Evolutionary conservation across 2,888 invertebrate species (phyloP).

Genomic region (Nezara viridula): DNA sequence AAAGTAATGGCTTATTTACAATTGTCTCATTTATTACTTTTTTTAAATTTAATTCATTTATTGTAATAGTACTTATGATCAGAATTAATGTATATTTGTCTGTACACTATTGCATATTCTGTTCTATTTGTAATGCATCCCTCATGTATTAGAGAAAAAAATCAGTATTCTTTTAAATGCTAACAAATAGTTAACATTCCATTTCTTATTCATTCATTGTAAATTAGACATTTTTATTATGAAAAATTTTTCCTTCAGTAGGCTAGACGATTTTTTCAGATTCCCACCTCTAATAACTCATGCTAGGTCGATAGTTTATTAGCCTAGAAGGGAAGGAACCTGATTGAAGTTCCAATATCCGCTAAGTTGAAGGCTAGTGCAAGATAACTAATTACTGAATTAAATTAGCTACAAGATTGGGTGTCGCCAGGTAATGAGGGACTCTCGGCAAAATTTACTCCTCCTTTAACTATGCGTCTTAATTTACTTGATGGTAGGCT

Average conservation of each 20-base stretch:
- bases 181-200: too few relatives aligned
- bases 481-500: background rate
- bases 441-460: background rate
- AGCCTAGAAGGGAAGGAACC: background rate
- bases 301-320: background rate
- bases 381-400: slow-evolving; percentile 33
- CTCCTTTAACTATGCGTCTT: background rate
- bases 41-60: too few relatives aligned
- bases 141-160: too few relatives aligned
- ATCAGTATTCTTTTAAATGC: background rate
- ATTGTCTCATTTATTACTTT: too few relatives aligned
- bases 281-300: background rate
- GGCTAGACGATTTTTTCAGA: background rate
- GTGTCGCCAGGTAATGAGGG: background rate
- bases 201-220: background rate
- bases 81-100: too few relatives aligned
- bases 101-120: too few relatives aligned
- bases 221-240: background rate
- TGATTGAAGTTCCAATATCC: slow-evolving; percentile 9
- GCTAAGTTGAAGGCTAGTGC: slow-evolving; percentile 20
- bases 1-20: too few relatives aligned
- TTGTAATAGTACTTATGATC: too few relatives aligned
- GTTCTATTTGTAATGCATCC: too few relatives aligned
- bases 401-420: slow-evolving; percentile 31
- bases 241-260: background rate